A percentile compares a stretch with the other conserved stretches of the same genome.
Evolutionary conservation across 2,113 vertebrate genomes (phyloP).

Genomic region (Sapayoa aenigma): DNA sequence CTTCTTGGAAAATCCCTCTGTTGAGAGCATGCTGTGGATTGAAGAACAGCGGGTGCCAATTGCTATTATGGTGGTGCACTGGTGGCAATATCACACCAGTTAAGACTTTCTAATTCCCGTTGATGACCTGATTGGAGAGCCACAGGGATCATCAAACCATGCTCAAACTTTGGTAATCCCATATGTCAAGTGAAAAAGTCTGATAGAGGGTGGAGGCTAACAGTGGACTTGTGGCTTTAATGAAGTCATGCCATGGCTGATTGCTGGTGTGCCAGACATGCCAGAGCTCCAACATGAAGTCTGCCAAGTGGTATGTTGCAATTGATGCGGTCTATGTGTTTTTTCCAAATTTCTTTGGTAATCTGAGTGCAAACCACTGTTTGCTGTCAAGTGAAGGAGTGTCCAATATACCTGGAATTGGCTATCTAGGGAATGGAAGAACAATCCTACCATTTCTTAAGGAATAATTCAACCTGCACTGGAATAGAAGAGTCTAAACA

Average conservation of each 20-base stretch:
- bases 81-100: neutral
- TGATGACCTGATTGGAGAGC: neutral
- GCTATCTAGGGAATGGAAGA: neutral
- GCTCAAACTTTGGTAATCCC: too few relatives aligned
- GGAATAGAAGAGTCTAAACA: neutral
- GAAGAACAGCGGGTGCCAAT: neutral
- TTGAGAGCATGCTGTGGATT: neutral
- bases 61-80: too few relatives aligned
- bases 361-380: neutral
- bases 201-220: neutral
- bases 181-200: neutral
- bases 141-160: neutral
- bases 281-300: neutral
- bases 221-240: too few relatives aligned
- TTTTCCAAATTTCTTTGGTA: neutral
- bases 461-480: neutral
- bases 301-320: neutral
- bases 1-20: neutral
- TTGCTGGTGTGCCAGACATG: neutral
- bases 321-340: neutral
- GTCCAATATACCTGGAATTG: neutral
- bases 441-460: neutral
- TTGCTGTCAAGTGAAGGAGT: neutral
- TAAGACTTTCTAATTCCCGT: neutral
- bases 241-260: neutral